Percentiles rank a stretch among this genome's conserved stretches.
phyloP scores from a whole-genome alignment of 1,140 invertebrate species.

The Amphibalanus amphitrite region DNA sequence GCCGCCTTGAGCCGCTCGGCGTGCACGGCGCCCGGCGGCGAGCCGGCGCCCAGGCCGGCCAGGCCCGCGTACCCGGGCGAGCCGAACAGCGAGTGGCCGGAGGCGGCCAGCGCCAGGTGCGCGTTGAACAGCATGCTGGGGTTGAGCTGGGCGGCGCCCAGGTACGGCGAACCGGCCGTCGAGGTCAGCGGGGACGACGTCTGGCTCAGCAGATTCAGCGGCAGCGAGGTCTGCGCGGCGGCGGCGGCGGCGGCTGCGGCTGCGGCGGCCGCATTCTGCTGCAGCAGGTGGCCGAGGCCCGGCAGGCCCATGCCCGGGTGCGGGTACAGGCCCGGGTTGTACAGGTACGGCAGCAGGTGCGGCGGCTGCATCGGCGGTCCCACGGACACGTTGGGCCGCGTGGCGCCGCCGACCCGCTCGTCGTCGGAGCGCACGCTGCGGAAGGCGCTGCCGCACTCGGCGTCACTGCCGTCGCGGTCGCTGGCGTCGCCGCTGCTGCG shows the following conservation, averaged over 20 bases:
- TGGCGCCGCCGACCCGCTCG: conserved; percentile 15
- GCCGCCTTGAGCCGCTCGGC: conserved; percentile 38
- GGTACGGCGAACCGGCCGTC: conserved; percentile 1
- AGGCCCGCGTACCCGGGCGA: conserved; percentile 20
- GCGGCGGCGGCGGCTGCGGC: not conserved
- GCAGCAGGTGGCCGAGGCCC: not conserved
- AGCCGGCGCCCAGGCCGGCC: conserved; percentile 15
- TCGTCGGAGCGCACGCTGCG: conserved; percentile 8
- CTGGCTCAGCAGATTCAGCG: not conserved
- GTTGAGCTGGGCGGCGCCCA: conserved; percentile 32
- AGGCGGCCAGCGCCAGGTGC: conserved; percentile 49
- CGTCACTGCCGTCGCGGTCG: conserved; percentile 19
- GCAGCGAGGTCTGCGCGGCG: not conserved
- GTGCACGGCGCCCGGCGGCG: conserved; percentile 22
- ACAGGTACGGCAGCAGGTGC: conserved; percentile 66
- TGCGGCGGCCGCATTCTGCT: conserved; percentile 15
- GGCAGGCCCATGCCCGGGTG: conserved; percentile 2
- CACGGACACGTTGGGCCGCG: conserved; percentile 49
- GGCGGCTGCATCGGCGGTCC: conserved; percentile 66
- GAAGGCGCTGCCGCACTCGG: conserved; percentile 16
- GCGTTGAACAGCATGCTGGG: conserved; percentile 64
- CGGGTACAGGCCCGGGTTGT: conserved; percentile 62
- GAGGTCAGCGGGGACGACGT: conserved; percentile 1
- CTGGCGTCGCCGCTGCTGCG: not conserved
- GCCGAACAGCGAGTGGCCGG: conserved; percentile 19